These are phyloP conservation scores for Calvadosia cruxmelitensis DNA, from an alignment of 30 jellyfish, hydroid and myxozoan species.

Conservation along the genomic window DNA sequence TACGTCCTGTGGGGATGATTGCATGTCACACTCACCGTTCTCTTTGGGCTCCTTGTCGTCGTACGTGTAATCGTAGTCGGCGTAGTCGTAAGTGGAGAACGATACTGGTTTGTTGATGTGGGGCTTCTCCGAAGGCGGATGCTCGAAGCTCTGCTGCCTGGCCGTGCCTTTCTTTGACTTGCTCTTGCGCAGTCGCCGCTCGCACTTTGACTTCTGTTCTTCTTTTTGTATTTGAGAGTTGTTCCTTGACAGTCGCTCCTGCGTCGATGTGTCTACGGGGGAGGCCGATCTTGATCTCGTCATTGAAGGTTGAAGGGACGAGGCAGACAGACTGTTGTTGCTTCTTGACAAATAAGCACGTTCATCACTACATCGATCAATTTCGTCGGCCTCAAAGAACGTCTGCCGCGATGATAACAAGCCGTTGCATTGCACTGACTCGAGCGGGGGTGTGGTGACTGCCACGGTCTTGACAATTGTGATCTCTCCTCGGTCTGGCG, in stretches of 20 bases:
- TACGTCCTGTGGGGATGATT: too few species aligned
- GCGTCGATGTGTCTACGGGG: too few species aligned
- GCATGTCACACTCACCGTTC: background rate
- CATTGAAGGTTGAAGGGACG: background rate
- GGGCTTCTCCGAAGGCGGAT: background rate
- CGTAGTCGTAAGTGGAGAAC: background rate
- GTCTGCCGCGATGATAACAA: background rate
- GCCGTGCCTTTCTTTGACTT: background rate
- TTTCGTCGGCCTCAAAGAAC: background rate
- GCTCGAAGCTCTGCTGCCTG: background rate
- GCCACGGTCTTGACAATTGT: background rate
- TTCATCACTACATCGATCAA: too few species aligned
- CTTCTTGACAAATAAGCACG: background rate
- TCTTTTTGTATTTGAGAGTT: background rate
- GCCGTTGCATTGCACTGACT: background rate
- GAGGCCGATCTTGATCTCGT: too few species aligned
- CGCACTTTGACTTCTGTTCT: background rate
- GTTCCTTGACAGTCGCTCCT: background rate
- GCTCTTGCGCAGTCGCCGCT: background rate
- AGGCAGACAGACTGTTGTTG: background rate
- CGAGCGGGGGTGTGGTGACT: background rate
- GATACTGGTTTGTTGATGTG: background rate
- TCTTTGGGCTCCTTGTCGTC: background rate
- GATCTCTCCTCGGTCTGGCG: background rate
- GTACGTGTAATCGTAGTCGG: background rate